phyloP scores from a whole-genome alignment of 1,140 invertebrate genomes.

The Ceratina calcarata region DNA sequence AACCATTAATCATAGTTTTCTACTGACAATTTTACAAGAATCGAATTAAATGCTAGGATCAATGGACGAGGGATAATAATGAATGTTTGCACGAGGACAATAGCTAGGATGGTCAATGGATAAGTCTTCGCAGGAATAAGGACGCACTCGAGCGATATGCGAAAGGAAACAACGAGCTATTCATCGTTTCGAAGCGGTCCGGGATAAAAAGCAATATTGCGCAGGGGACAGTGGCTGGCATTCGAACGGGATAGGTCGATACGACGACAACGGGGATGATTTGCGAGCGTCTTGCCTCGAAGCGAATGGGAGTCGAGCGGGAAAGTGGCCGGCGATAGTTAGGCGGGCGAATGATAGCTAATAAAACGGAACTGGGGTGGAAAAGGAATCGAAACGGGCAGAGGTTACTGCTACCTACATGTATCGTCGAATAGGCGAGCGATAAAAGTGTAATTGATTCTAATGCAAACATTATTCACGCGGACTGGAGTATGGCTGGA shows the following conservation, averaged over 20 bases:
- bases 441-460: slow-evolving; percentile 45
- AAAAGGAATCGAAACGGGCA: slow-evolving; percentile 30
- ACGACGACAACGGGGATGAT: slow-evolving; percentile 26
- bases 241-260: slow-evolving; percentile 33
- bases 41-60: too few relatives aligned
- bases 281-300: slow-evolving; percentile 28
- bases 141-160: background rate
- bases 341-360: slow-evolving; percentile 34
- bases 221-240: background rate
- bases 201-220: slow-evolving; percentile 22
- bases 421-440: slow-evolving; percentile 18
- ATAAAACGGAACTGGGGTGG: slow-evolving; percentile 39
- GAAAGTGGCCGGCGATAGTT: slow-evolving; percentile 37
- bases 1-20: too few relatives aligned
- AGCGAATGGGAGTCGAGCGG: slow-evolving; percentile 31
- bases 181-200: background rate
- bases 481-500: background rate
- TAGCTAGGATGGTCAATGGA: background rate
- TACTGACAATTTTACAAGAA: too few relatives aligned
- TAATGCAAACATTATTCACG: slow-evolving; percentile 39
- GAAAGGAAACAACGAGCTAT: background rate
- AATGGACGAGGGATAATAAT: too few relatives aligned
- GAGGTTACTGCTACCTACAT: slow-evolving; percentile 12
- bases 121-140: background rate
- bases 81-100: background rate